A percentile compares a stretch with the other conserved stretches of the same genome.
Conservation (phyloP, 2,888 invertebrate genomes). For the Microctonus brassicae region DNA sequence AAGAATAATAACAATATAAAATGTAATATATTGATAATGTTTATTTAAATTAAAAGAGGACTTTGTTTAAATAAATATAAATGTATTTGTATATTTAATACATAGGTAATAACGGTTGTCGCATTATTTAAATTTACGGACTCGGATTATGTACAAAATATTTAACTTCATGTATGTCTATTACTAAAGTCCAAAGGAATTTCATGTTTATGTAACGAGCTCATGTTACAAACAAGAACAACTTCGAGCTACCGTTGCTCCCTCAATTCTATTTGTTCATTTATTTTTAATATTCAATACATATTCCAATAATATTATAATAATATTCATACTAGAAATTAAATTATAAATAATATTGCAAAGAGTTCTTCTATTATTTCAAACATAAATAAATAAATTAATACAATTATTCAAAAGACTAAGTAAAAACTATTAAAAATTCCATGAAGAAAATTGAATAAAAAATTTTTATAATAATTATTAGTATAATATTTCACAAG, state of each 20-base stretch:
- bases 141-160: conserved; percentile 40
- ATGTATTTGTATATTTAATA: background rate
- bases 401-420: too few species aligned
- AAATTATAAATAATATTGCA: background rate
- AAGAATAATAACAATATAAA: too few species aligned
- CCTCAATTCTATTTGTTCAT: background rate
- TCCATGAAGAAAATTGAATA: background rate
- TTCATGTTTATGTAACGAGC: conserved; percentile 34
- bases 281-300: conserved; percentile 5
- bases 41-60: too few species aligned
- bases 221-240: conserved; percentile 35
- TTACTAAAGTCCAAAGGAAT: conserved; percentile 19
- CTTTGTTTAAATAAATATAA: background rate
- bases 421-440: background rate
- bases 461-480: background rate
- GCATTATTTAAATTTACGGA: conserved; percentile 45
- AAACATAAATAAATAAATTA: too few species aligned
- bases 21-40: too few species aligned
- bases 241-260: conserved; percentile 11
- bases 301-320: background rate
- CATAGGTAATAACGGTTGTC: conserved; percentile 43
- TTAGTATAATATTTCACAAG: background rate
- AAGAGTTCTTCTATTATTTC: too few species aligned
- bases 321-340: too few species aligned
- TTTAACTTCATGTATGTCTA: background rate